Evolutionary conservation across 2,888 invertebrate genomes (phyloP).

Genomic region (Pollenia angustigena): DNA sequence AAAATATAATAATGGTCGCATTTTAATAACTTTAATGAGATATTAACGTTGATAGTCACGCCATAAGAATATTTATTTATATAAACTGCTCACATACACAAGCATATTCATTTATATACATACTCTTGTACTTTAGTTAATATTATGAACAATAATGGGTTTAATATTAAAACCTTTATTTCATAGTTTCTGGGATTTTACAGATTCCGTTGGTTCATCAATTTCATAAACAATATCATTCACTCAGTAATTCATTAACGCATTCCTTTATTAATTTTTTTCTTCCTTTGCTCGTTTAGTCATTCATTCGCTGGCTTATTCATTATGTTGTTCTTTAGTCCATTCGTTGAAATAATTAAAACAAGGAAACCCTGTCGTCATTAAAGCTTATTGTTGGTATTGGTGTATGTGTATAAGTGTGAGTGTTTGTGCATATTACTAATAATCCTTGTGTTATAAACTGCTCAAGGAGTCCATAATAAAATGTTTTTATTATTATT

Average conservation of each 20-base stretch:
- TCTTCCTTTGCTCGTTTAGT: background rate
- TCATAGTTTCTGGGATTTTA: slow-evolving; percentile 3
- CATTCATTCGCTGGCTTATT: background rate
- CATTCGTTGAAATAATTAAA: slow-evolving; percentile 32
- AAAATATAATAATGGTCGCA: background rate
- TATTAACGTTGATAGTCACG: background rate
- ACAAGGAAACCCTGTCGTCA: slow-evolving; percentile 11
- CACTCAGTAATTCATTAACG: background rate
- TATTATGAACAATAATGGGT: slow-evolving; percentile 23
- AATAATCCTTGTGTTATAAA: slow-evolving; percentile 24
- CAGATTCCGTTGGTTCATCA: slow-evolving; percentile 8
- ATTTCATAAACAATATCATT: background rate
- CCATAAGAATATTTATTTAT: background rate
- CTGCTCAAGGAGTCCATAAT: slow-evolving; percentile 40
- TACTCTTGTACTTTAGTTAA: slow-evolving; percentile 31
- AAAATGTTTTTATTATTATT: slow-evolving; percentile 19
- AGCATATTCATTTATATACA: background rate
- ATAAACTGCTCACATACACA: background rate
- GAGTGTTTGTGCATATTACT: background rate
- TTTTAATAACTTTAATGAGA: slow-evolving; percentile 17
- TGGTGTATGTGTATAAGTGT: background rate
- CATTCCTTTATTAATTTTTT: slow-evolving; percentile 6
- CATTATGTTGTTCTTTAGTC: slow-evolving; percentile 9
- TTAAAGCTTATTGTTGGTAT: background rate
- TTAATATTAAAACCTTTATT: slow-evolving; percentile 34